Evolutionary conservation across 1,140 invertebrate species (phyloP), one percentile per base, ranked within the genome.

Genomic region (Meloidogyne exigua): DNA sequence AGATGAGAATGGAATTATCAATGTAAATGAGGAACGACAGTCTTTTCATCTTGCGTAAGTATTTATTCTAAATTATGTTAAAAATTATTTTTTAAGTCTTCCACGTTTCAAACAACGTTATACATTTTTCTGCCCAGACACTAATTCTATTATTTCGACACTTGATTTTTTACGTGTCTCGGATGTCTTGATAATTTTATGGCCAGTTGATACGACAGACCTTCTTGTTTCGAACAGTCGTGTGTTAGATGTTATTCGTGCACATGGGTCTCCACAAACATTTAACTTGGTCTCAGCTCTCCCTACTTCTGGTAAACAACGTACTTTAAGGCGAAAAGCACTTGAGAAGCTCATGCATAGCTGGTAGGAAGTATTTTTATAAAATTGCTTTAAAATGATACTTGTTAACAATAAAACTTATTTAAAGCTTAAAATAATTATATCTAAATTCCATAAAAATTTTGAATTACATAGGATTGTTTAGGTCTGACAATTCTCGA

Each of bases 291-390:
- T 79, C 39, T 36, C 28, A 13, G 80, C 81, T 9, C 42, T 83
- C 18, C 82, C 81, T 21, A 21, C 68, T 23, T 75, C 78, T 62
- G 79, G 82, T 7, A 83, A 84, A 42, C 82, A 82, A 66, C 79
- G 82, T 64, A 82, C 84, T n/a, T 42, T 72, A 64, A 36, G 66
- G 25, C 80, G 82, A 15, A 84, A 83, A 72, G 25, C 25, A n/a
- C 44, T 82, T 49, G 65, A 68, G 13, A 78, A 72, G 21, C 26
- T 26, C 7, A 82, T 82, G 76, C 21, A 77, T 12, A 13, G 32
- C 65, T 82, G 81, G 82, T 82, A 68, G 15, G 44, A 39, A 39
- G 9, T 39, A 32, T 39, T 39, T 39, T 39, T 39, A 39, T 39
- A 39, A 39, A 39, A 39, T 9, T 39, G 36, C 9, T 39, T 32